phyloP scores from a whole-genome alignment of 2,797 vertebrate species.

The Setipinna tenuifilis region DNA sequence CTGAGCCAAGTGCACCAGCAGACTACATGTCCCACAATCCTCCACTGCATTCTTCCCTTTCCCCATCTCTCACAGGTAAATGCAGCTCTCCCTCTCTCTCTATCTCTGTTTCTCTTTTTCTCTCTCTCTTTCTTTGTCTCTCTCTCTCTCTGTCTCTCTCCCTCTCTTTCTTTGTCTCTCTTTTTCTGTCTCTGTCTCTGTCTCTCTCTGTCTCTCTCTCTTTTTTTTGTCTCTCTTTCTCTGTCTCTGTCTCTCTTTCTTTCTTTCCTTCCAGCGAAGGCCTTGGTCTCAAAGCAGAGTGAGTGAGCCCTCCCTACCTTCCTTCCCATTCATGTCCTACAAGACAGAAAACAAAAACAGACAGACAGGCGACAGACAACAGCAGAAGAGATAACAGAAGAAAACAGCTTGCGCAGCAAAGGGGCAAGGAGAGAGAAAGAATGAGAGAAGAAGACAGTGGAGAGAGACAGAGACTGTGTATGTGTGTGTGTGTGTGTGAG shows the following conservation, averaged over 20 bases:
- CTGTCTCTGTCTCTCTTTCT: background rate
- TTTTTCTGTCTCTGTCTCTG: background rate
- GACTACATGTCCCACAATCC: constrained; percentile 12
- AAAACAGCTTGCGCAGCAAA: background rate
- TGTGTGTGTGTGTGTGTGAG: no score
- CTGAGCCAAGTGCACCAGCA: background rate
- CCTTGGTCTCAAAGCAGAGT: background rate
- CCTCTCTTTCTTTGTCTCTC: background rate
- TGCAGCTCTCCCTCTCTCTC: background rate
- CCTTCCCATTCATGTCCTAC: constrained; percentile 38
- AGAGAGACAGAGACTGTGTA: background rate
- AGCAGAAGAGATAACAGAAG: background rate
- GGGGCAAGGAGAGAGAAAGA: constrained; percentile 17
- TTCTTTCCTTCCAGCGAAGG: background rate
- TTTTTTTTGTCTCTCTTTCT: no score
- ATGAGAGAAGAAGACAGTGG: constrained; percentile 28
- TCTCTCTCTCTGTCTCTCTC: background rate
- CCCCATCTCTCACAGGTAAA: background rate
- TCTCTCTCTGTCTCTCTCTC: background rate
- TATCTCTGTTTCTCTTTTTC: background rate
- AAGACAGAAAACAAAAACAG: constrained; percentile 40
- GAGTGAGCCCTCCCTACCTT: constrained; percentile 45
- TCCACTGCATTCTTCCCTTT: background rate
- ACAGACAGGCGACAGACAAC: constrained; percentile 22
- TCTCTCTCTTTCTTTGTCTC: background rate